Percentiles rank a stretch among this genome's conserved stretches.
These are phyloP conservation scores for Onychomys arenicola DNA, from an alignment of 2,797 vertebrate genomes.

Conservation along the genomic window DNA sequence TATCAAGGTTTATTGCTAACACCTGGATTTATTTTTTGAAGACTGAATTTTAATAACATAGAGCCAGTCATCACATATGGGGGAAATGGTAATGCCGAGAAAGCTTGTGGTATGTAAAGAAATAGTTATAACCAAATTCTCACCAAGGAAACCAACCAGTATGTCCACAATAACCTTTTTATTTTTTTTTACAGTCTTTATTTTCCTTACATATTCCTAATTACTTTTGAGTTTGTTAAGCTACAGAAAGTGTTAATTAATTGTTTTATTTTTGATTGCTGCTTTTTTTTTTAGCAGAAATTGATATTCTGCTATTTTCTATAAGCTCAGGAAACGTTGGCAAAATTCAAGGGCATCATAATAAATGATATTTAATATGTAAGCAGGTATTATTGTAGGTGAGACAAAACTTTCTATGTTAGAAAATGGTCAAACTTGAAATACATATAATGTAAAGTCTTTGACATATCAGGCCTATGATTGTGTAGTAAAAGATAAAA, in stretches of 20 bases:
- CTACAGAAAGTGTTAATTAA: slow-evolving; percentile 9
- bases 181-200: slow-evolving; percentile 5
- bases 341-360: not conserved
- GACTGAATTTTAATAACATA: not conserved
- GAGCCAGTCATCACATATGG: not conserved
- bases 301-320: not conserved
- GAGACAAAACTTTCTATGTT: slow-evolving; percentile 26
- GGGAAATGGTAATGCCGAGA: not conserved
- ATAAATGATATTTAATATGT: slow-evolving; percentile 45
- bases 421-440: not conserved
- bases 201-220: not conserved
- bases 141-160: not conserved
- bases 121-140: not conserved
- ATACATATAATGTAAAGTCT: not conserved
- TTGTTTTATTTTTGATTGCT: slow-evolving; percentile 45
- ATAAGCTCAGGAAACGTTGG: not conserved
- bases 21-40: slow-evolving; percentile 37
- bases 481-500: slow-evolving; percentile 38
- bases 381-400: not conserved
- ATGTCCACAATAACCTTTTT: not conserved
- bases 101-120: not conserved
- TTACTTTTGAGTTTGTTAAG: slow-evolving; percentile 23
- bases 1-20: slow-evolving; percentile 23
- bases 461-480: not conserved
- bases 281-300: not conserved